Evolutionary conservation across 2,888 invertebrate species (phyloP).

Genomic region (Lapara coniferarum): DNA sequence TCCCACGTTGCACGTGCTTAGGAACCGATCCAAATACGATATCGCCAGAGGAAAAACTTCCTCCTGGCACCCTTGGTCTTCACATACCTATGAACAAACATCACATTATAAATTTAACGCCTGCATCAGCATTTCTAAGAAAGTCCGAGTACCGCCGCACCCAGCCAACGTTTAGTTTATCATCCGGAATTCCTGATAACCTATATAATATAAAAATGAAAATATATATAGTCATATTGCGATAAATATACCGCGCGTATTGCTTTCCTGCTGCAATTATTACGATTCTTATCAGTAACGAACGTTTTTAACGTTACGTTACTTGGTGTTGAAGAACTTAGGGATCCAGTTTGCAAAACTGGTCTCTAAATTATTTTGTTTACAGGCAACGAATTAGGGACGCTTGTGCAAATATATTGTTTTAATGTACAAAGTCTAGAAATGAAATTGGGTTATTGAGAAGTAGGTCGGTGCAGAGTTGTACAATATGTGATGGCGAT

Average conservation of each 20-base stretch:
- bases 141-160: conserved; percentile 52
- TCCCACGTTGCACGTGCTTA: conserved; percentile 91
- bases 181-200: conserved; percentile 80
- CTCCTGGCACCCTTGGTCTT: conserved; percentile 95
- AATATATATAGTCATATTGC: conserved; percentile 64
- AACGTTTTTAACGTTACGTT: conserved; percentile 34
- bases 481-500: neutral
- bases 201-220: conserved; percentile 72
- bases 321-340: conserved; percentile 17
- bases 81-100: conserved; percentile 90
- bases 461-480: neutral
- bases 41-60: conserved; percentile 97
- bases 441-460: neutral
- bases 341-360: conserved; percentile 25
- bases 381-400: conserved; percentile 27
- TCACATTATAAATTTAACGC: conserved; percentile 35
- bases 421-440: neutral
- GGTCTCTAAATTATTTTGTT: neutral
- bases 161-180: conserved; percentile 62
- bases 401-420: neutral
- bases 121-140: conserved; percentile 42
- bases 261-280: conserved; percentile 66
- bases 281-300: conserved; percentile 53
- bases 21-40: conserved; percentile 96
- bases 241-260: conserved; percentile 67